These are phyloP conservation scores for Seira ritae DNA, from an alignment of 2,888 invertebrate species.

Conservation along the genomic window DNA sequence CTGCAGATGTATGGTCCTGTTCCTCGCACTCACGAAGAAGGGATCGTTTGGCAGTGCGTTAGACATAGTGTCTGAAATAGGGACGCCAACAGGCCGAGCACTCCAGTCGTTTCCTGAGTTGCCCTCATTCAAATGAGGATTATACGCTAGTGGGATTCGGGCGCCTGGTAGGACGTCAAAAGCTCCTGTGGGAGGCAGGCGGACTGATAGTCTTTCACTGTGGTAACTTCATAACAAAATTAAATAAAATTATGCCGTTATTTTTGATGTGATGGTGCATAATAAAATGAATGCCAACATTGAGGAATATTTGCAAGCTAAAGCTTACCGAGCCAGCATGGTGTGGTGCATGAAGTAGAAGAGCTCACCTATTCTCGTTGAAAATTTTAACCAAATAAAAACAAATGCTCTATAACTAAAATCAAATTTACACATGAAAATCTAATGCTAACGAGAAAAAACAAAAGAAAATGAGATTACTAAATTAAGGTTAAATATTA, in stretches of 20 bases:
- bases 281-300: too few relatives aligned
- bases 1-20: background rate
- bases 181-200: too few relatives aligned
- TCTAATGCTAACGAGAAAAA: background rate
- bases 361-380: too few relatives aligned
- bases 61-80: background rate
- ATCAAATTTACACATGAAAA: background rate
- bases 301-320: too few relatives aligned
- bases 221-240: too few relatives aligned
- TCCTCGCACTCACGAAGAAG: background rate
- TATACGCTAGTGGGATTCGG: too few relatives aligned
- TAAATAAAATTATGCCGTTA: too few relatives aligned
- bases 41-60: background rate
- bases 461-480: background rate
- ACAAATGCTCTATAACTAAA: background rate
- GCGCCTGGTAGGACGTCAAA: too few relatives aligned
- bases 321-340: too few relatives aligned
- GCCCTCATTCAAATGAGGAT: slow-evolving; percentile 22
- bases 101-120: background rate
- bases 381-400: background rate
- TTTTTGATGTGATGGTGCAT: too few relatives aligned
- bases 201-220: too few relatives aligned
- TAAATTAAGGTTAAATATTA: background rate
- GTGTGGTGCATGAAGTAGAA: too few relatives aligned
- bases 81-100: background rate